Evolutionary conservation across 1,140 invertebrate species (phyloP).

Genomic region (Pomacea maculata): DNA sequence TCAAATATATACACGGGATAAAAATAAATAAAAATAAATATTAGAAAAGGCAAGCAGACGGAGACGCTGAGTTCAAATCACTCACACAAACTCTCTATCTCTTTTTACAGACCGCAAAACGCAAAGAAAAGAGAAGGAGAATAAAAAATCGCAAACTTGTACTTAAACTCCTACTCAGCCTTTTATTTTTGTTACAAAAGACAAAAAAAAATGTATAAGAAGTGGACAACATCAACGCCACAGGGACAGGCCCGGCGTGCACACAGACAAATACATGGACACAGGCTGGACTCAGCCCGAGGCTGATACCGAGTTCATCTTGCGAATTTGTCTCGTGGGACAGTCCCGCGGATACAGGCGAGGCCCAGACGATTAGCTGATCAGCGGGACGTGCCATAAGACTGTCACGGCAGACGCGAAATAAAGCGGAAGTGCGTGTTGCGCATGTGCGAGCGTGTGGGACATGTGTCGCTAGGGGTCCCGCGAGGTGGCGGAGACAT

Average conservation of each 20-base stretch:
- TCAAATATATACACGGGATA: neutral
- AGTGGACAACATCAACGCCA: no score
- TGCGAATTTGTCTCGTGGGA: neutral
- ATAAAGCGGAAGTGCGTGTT: constrained; percentile 12
- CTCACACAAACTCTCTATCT: neutral
- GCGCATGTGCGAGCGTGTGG: constrained; percentile 3
- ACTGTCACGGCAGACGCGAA: neutral
- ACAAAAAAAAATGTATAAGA: no score
- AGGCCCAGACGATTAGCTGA: constrained; percentile 6
- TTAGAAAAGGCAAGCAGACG: neutral
- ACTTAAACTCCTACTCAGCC: no score
- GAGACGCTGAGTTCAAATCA: neutral
- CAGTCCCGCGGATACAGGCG: neutral
- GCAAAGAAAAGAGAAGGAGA: neutral
- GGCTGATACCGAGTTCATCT: neutral
- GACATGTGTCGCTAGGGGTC: neutral
- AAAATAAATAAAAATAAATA: neutral
- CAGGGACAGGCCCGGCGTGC: no score
- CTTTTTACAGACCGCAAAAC: neutral
- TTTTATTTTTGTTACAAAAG: no score
- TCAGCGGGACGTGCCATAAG: constrained; percentile 8
- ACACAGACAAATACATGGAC: neutral
- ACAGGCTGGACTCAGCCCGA: neutral
- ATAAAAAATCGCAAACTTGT: no score
- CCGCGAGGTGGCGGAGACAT: no score